Evolutionary conservation across 2,797 vertebrate genomes (phyloP).

Genomic region (Columba guinea): DNA sequence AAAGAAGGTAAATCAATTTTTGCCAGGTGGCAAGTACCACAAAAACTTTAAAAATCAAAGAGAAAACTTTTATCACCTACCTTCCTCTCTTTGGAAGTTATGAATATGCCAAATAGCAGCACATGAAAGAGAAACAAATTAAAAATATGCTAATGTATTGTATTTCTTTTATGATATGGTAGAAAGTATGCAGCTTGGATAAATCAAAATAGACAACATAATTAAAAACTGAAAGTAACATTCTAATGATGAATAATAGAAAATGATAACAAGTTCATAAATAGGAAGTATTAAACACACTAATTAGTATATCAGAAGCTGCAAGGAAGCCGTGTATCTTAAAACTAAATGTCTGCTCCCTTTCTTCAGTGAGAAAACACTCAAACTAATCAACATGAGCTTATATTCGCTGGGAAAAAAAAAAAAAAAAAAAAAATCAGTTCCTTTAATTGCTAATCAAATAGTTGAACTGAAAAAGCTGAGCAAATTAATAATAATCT

Average conservation of each 20-base stretch:
- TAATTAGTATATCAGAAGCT: conserved; percentile 15
- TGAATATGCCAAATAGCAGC: not conserved
- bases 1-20: not conserved
- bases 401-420: not conserved
- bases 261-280: conserved; percentile 19
- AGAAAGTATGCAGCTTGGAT: not conserved
- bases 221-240: not conserved
- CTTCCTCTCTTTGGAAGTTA: not conserved
- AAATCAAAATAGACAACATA: conserved; percentile 16
- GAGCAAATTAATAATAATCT: not conserved
- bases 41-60: conserved; percentile 21
- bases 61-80: not conserved
- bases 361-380: not conserved
- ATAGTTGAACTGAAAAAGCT: not conserved
- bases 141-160: conserved; percentile 25
- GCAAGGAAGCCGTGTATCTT: not conserved
- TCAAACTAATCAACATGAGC: not conserved
- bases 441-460: not conserved
- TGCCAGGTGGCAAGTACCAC: not conserved
- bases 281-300: conserved; percentile 10
- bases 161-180: not conserved
- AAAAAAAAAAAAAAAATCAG: not conserved
- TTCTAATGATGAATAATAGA: conserved; percentile 6
- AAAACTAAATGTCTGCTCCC: not conserved
- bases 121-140: conserved; percentile 30